Percentiles rank a stretch among this genome's conserved stretches.
Conservation (phyloP, 1,140 invertebrate genomes). For the Ridgeia piscesae region DNA sequence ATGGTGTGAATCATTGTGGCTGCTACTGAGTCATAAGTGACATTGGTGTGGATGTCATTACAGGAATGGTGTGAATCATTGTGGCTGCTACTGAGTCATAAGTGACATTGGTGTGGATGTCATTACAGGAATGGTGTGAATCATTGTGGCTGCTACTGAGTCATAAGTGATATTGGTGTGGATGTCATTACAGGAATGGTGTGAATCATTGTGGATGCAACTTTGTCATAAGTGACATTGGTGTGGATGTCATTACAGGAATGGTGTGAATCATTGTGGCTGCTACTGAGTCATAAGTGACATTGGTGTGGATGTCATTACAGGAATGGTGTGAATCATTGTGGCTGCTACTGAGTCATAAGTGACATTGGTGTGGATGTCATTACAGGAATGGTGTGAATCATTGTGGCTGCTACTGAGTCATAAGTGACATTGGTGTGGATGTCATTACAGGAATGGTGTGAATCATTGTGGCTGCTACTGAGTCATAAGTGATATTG, state of each 20-base stretch:
- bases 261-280: slow-evolving; percentile 89
- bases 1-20: slow-evolving; percentile 89
- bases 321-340: slow-evolving; percentile 48
- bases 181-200: slow-evolving; percentile 78
- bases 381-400: slow-evolving; percentile 81
- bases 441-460: slow-evolving; percentile 78
- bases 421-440: slow-evolving; percentile 95
- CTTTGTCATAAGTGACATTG: not conserved
- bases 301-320: slow-evolving; percentile 96
- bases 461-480: not conserved
- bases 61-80: slow-evolving; percentile 48
- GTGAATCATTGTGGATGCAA: not conserved
- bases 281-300: slow-evolving; percentile 95
- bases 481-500: not conserved
- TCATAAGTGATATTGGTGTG: slow-evolving; percentile 95
- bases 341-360: not conserved
- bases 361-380: not conserved
- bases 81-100: not conserved
- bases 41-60: slow-evolving; percentile 96
- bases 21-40: slow-evolving; percentile 95
- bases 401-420: slow-evolving; percentile 92
- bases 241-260: slow-evolving; percentile 62
- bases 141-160: slow-evolving; percentile 92
- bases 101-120: not conserved
- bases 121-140: slow-evolving; percentile 81